A percentile compares a stretch with the other conserved stretches of the same genome.
phyloP scores from a whole-genome alignment of 1,140 invertebrate species.

The Drosophila equinoxialis region DNA sequence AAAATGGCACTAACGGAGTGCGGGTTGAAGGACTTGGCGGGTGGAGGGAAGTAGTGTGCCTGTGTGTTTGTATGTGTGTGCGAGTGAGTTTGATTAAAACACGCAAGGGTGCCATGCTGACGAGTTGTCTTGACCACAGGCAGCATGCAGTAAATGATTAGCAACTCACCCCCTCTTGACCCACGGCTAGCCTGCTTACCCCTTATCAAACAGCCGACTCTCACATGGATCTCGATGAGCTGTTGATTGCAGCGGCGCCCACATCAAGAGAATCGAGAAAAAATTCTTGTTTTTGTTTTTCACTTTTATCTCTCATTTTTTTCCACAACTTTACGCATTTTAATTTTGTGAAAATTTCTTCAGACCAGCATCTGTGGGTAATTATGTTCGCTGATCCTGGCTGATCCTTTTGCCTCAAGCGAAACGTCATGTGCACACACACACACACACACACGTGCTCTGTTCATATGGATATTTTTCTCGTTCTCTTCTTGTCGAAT shows the following conservation, averaged over 20 bases:
- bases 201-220: constrained; percentile 26
- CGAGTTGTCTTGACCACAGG: constrained; percentile 15
- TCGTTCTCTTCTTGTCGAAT: constrained; percentile 50
- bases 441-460: constrained; percentile 60
- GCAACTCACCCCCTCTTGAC: constrained; percentile 1
- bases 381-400: constrained; percentile 24
- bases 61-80: neutral
- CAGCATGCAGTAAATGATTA: constrained; percentile 19
- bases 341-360: constrained; percentile 19
- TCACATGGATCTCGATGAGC: constrained; percentile 18
- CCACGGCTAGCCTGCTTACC: neutral
- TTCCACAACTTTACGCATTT: constrained; percentile 28
- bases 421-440: constrained; percentile 20
- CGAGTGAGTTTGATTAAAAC: constrained; percentile 20
- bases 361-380: constrained; percentile 24
- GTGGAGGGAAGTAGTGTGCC: neutral
- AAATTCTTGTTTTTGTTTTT: neutral
- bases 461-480: constrained; percentile 60
- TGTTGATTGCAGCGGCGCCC: constrained; percentile 27
- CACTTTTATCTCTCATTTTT: constrained; percentile 1
- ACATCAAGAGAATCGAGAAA: constrained; percentile 12
- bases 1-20: constrained; percentile 5
- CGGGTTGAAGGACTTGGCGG: neutral
- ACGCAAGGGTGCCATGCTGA: constrained; percentile 10
- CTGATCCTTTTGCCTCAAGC: constrained; percentile 22